Evolutionary conservation across 2,888 invertebrate genomes (phyloP), one percentile per base, ranked within the genome.

Genomic region (Abrostola triplasia): DNA sequence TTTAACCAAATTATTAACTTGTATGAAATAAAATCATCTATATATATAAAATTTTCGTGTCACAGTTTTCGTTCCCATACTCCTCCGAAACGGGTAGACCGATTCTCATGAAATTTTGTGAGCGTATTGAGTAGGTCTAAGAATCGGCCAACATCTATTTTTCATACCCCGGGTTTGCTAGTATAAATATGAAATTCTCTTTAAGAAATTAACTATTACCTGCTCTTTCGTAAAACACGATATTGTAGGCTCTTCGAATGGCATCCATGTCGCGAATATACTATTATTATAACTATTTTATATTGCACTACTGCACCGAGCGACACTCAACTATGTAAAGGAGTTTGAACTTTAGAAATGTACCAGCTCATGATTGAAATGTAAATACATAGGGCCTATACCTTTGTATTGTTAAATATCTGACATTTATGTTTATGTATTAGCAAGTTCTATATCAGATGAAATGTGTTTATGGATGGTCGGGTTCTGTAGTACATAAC

Each of bases 161-260:
- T n/a, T n/a, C n/a, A n/a, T n/a, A n/a, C n/a, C n/a, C n/a, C n/a
- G n/a, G n/a, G n/a, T n/a, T n/a, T n/a, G 24, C 44, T 47, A 47
- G 9, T 24, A 24, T 47, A 5, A 47, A 24, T 9, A 47, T 9
- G 24, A 24, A 24, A 24, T 24, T 24, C 24, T 24, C 24, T 24
- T 24, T 24, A 24, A 4, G 24, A 24, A 24, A 2, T n/a, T 11
- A 60, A 64, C 58, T 60, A 67, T 47, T 89, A 95, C 95, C 95
- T 86, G 92, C 90, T 82, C 86, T 85, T 70, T 94, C 92, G 74
- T 91, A 89, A 76, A 95, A 92, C 35, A 94, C 74, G 13, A 77
- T 75, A 69, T 92, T 76, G 81, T 95, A 94, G 36, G 81, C 81
- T 73, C 80, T 76, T 52, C 65, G 67, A 36, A 90, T 77, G 5